A percentile compares a stretch with the other conserved stretches of the same genome.
Conservation (phyloP, 2,113 vertebrate genomes). For the Gobio gobio region DNA sequence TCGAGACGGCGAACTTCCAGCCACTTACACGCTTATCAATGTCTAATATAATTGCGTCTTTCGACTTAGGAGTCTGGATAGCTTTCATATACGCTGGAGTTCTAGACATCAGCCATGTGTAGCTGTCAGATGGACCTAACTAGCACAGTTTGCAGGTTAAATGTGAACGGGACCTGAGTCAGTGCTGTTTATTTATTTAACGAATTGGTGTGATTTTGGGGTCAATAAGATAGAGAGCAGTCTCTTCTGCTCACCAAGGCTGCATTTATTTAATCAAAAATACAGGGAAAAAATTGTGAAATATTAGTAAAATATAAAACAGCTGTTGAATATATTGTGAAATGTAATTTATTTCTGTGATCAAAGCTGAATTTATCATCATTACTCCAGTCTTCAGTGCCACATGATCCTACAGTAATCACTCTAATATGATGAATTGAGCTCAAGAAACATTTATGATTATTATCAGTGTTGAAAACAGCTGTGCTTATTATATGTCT, state of each 20-base stretch:
- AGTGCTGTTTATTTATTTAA: not conserved
- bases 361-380: too few relatives aligned
- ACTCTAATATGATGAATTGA: too few relatives aligned
- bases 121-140: not conserved
- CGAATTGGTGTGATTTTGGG: too few relatives aligned
- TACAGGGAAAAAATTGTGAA: not conserved
- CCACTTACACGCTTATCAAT: conserved; percentile 31
- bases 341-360: too few relatives aligned
- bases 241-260: not conserved
- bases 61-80: not conserved
- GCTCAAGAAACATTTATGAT: too few relatives aligned
- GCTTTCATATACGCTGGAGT: not conserved
- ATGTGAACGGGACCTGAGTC: not conserved
- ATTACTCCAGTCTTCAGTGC: too few relatives aligned
- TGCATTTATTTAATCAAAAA: not conserved
- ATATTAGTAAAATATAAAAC: not conserved
- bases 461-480: too few relatives aligned
- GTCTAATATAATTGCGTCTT: conserved; percentile 30
- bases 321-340: too few relatives aligned
- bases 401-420: too few relatives aligned
- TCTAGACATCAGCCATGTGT: not conserved
- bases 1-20: not conserved
- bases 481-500: too few relatives aligned
- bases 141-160: not conserved
- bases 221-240: not conserved